Evolutionary conservation across 2,113 vertebrate species (phyloP).

Genomic region (Promerops cafer): DNA sequence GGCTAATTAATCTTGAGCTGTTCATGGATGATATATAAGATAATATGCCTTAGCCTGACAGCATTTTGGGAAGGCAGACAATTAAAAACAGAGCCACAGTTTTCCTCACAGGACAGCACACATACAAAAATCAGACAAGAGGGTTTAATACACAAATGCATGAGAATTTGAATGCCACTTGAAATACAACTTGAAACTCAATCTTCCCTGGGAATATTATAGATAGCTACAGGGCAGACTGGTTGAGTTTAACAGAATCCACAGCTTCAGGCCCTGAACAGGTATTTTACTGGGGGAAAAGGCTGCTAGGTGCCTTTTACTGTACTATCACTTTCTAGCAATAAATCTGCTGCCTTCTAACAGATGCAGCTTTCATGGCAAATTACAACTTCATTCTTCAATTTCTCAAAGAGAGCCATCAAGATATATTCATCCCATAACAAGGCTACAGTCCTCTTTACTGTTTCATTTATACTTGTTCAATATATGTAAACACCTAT

Average conservation of each 20-base stretch:
- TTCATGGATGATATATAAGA: slow-evolving; percentile 14
- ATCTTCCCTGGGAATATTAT: not conserved
- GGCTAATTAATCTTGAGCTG: slow-evolving; percentile 65
- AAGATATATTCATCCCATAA: not conserved
- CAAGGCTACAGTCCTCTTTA: not conserved
- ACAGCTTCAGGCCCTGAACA: not conserved
- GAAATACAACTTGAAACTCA: slow-evolving; percentile 12
- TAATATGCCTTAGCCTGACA: slow-evolving; percentile 32
- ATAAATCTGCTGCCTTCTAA: not conserved
- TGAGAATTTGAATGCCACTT: not conserved
- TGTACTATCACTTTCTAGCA: not conserved
- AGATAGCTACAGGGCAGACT: not conserved
- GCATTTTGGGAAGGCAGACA: slow-evolving; percentile 1
- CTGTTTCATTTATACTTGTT: not conserved
- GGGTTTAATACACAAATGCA: not conserved
- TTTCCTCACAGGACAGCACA: slow-evolving; percentile 16
- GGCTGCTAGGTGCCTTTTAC: not conserved
- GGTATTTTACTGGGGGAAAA: not conserved
- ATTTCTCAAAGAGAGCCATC: not conserved
- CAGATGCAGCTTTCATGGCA: not conserved
- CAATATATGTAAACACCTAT: not conserved
- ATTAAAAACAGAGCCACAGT: not conserved
- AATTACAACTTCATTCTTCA: not conserved
- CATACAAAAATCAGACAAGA: not conserved
- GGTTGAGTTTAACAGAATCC: not conserved